Conservation (phyloP, 2,797 vertebrate genomes). For the Cossypha polioptera region DNA sequence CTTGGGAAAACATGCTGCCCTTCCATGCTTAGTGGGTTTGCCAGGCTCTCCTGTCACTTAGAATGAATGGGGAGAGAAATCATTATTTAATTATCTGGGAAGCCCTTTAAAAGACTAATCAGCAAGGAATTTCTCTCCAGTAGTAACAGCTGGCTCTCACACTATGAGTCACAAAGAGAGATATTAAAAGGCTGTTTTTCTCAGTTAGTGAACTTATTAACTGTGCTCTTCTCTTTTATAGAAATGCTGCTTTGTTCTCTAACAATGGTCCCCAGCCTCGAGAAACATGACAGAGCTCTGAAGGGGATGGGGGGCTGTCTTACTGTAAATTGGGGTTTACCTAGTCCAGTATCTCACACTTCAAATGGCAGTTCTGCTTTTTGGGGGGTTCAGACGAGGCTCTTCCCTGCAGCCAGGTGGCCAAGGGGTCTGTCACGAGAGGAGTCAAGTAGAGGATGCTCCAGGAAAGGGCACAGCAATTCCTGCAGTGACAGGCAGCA, state of each 20-base stretch:
- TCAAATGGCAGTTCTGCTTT: neutral
- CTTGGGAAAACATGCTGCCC: constrained; percentile 66
- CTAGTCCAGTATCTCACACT: neutral
- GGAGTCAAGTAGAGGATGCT: neutral
- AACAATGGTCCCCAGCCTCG: constrained; percentile 23
- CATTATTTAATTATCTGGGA: constrained; percentile 70
- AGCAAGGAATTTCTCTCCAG: constrained; percentile 67
- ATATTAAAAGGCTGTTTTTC: constrained; percentile 66
- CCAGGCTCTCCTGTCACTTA: constrained; percentile 61
- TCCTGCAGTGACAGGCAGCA: rapidly evolving
- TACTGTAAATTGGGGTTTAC: neutral
- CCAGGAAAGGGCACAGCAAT: neutral
- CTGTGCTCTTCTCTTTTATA: constrained; percentile 43
- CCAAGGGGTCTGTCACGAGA: neutral
- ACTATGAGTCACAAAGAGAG: constrained; percentile 58
- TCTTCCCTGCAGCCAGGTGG: neutral
- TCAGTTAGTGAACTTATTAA: constrained; percentile 64
- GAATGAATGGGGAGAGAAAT: constrained; percentile 67
- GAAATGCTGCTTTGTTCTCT: constrained; percentile 52
- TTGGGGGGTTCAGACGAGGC: neutral
- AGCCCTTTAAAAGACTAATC: constrained; percentile 68
- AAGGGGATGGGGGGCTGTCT: neutral
- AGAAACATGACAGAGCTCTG: neutral
- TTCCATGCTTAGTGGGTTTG: constrained; percentile 54
- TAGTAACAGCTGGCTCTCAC: constrained; percentile 68